Percentiles rank a stretch among this genome's conserved stretches.
phyloP scores from a whole-genome alignment of 2,113 vertebrate genomes.

The Morphnarchus princeps region DNA sequence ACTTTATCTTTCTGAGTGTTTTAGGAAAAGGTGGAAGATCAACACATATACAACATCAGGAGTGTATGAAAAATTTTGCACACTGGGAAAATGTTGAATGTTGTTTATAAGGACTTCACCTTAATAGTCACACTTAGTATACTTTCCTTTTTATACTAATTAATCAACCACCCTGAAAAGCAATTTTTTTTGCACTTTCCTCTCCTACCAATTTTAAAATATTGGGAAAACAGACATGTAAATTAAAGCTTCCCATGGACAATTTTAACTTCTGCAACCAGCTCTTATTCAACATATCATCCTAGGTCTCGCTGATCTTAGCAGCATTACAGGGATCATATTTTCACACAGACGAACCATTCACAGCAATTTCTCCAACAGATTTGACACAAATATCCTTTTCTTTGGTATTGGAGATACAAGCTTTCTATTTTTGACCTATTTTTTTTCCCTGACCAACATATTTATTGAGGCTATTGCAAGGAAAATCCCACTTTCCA shows the following conservation, averaged over 20 bases:
- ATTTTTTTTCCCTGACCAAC: not conserved
- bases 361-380: slow-evolving; percentile 18
- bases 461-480: slow-evolving; percentile 38
- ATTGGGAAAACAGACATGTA: slow-evolving; percentile 27
- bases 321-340: slow-evolving; percentile 22
- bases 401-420: slow-evolving; percentile 44
- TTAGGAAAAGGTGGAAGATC: not conserved
- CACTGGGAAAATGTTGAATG: not conserved
- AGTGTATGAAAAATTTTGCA: not conserved
- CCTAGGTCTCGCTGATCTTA: slow-evolving; percentile 28
- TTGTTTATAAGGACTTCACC: not conserved
- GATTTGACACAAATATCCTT: slow-evolving; percentile 31
- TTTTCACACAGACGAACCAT: slow-evolving; percentile 41
- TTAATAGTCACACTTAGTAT: not conserved
- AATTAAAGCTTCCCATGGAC: slow-evolving; percentile 44
- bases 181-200: slow-evolving; percentile 10
- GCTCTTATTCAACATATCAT: slow-evolving; percentile 10
- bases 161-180: not conserved
- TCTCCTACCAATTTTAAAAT: slow-evolving; percentile 1
- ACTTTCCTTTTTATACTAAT: not conserved
- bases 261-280: slow-evolving; percentile 27
- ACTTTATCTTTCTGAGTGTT: not conserved
- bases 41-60: not conserved
- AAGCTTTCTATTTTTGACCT: slow-evolving; percentile 43
- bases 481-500: slow-evolving; percentile 11